phyloP scores from a whole-genome alignment of 2,888 invertebrate species.

The Acrobasis consociella region DNA sequence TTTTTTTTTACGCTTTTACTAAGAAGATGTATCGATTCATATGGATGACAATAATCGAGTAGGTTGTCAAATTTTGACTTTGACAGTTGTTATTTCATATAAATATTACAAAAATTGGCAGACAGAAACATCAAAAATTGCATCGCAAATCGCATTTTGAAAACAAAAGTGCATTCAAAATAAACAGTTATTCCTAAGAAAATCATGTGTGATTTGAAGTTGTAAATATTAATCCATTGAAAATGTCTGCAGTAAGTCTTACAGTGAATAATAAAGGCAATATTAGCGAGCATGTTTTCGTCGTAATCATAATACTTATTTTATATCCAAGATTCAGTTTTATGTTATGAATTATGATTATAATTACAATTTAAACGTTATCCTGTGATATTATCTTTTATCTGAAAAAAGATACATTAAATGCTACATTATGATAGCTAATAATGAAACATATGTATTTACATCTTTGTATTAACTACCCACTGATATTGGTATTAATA shows the following conservation, averaged over 20 bases:
- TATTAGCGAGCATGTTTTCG: not conserved
- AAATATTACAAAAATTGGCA: too few species aligned
- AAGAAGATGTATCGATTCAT: too few species aligned
- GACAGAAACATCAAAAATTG: not conserved
- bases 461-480: too few species aligned
- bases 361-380: too few species aligned
- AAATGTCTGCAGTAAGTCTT: constrained; percentile 30
- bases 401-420: too few species aligned
- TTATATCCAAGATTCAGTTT: not conserved
- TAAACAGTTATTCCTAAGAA: not conserved
- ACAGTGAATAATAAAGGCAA: not conserved
- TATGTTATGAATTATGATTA: not conserved
- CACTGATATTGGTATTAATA: too few species aligned
- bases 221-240: not conserved
- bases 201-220: not conserved
- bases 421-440: too few species aligned
- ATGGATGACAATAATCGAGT: too few species aligned
- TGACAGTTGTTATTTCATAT: not conserved
- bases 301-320: too few species aligned
- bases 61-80: not conserved
- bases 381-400: too few species aligned
- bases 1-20: too few species aligned
- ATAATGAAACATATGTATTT: too few species aligned
- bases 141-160: not conserved
- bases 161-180: constrained; percentile 1